Base-by-base conservation (phyloP, 2,888 invertebrate genomes). In the Zhuqinia jingwanae region DNA sequence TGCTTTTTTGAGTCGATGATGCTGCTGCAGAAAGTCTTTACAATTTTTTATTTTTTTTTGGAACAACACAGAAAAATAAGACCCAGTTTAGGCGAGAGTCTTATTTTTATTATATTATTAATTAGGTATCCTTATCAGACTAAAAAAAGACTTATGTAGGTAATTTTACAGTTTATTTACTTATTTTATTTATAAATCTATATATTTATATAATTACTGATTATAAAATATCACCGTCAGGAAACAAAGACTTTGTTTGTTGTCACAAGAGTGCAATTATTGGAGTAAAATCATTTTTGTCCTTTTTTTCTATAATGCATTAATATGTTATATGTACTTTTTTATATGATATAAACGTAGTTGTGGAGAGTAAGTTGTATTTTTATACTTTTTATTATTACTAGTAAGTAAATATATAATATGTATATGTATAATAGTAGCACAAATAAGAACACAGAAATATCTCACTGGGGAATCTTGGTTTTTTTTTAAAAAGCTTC, bases 381-480 rank as follows among this genome's bases (percentile, higher is more conserved):
- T 65, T 70, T n/a, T n/a, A n/a, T n/a, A n/a, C n/a, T n/a, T n/a
- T n/a, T n/a, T n/a, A n/a, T n/a, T n/a, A n/a, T n/a, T n/a, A n/a
- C n/a, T n/a, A n/a, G n/a, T 70, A 45, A 25, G 22, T 70, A 70
- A 70, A 25, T 70, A 70, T 70, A n/a, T n/a, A 25, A 50, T 47
- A 47, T n/a, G n/a, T n/a, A n/a, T n/a, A n/a, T n/a, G n/a, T 70
- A 47, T 36, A 65, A 68, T 65, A 83, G 86, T 86, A 86, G 86
- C 86, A 86, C 86, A 86, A 86, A 86, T 76, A 80, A 86, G 87
- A 87, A 87, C 87, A 87, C 87, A 87, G 87, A 87, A 84, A 84
- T 84, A 87, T 87, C 87, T 87, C 87, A 87, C 87, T 87, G 87
- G 87, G 83, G 84, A 84, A 77, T 84, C 84, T 84, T 77, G 76